Percentiles rank a stretch among this genome's conserved stretches.
phyloP scores from a whole-genome alignment of 2,888 invertebrate species.

The Protodeltote pygarga region DNA sequence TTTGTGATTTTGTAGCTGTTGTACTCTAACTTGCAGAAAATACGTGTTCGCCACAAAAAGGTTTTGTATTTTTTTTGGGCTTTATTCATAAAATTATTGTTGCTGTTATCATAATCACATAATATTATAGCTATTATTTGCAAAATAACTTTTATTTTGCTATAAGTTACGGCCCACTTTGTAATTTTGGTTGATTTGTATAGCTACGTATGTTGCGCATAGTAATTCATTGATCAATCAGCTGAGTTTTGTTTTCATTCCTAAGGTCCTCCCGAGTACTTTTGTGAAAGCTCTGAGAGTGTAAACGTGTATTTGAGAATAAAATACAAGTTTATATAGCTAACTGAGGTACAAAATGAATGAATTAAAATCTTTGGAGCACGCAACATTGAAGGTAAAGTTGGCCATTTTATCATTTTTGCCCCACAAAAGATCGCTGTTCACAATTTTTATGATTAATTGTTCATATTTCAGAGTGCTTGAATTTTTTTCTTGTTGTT shows the following conservation, averaged over 20 bases:
- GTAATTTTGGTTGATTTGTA: constrained; percentile 37
- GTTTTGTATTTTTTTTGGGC: constrained; percentile 20
- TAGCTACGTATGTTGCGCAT: constrained; percentile 35
- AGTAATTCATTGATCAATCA: constrained; percentile 61
- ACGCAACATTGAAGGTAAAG: constrained; percentile 96
- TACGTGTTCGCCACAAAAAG: constrained; percentile 44
- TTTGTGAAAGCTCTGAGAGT: constrained; percentile 11
- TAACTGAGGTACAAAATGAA: constrained; percentile 88
- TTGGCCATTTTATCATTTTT: constrained; percentile 30
- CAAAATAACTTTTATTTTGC: not conserved
- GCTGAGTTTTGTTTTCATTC: constrained; percentile 85
- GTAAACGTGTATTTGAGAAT: constrained; percentile 9
- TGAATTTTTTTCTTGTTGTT: no score
- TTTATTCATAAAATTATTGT: constrained; percentile 12
- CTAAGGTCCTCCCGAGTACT: constrained; percentile 39
- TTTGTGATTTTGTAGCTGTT: no score
- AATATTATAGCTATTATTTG: not conserved
- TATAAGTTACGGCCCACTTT: not conserved
- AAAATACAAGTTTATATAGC: constrained; percentile 30
- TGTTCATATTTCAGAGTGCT: no score
- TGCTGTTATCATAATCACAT: constrained; percentile 1
- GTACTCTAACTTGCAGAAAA: constrained; percentile 9
- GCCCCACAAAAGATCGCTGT: constrained; percentile 7
- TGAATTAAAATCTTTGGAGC: constrained; percentile 97
- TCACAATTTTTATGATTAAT: not conserved